These are phyloP conservation scores for Felis chaus DNA, from an alignment of 2,113 vertebrate genomes.

Conservation along the genomic window DNA sequence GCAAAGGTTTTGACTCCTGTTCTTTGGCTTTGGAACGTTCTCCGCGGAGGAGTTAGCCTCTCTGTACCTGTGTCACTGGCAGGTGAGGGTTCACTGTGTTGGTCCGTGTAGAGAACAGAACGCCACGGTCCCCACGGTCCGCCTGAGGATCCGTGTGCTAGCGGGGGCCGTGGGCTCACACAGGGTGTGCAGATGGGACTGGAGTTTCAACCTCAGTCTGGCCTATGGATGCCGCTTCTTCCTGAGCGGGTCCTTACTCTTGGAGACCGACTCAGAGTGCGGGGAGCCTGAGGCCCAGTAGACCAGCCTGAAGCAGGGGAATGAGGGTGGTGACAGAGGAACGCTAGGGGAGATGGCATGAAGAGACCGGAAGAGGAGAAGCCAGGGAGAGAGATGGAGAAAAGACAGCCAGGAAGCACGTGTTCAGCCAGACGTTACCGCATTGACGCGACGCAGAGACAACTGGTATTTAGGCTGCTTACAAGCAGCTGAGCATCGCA, in stretches of 20 bases:
- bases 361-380: fast-evolving
- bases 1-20: too few relatives aligned
- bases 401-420: fast-evolving
- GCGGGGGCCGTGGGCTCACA: fast-evolving
- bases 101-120: neutral
- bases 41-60: fast-evolving
- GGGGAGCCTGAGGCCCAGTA: fast-evolving
- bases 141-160: too few relatives aligned
- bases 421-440: neutral
- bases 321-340: fast-evolving
- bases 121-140: too few relatives aligned
- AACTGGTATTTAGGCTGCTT: fast-evolving
- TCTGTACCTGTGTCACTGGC: fast-evolving
- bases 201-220: fast-evolving
- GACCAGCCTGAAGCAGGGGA: neutral
- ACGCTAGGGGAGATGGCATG: fast-evolving
- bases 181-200: fast-evolving
- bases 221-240: fast-evolving
- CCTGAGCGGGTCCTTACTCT: fast-evolving
- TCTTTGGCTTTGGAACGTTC: fast-evolving
- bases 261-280: neutral
- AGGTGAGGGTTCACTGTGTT: neutral
- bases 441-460: fast-evolving
- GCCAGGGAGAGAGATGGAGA: fast-evolving
- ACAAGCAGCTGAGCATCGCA: neutral